Percentiles rank a stretch among this genome's conserved stretches.
Evolutionary conservation across 2,113 vertebrate species (phyloP).

Genomic region (Percina caprodes): DNA sequence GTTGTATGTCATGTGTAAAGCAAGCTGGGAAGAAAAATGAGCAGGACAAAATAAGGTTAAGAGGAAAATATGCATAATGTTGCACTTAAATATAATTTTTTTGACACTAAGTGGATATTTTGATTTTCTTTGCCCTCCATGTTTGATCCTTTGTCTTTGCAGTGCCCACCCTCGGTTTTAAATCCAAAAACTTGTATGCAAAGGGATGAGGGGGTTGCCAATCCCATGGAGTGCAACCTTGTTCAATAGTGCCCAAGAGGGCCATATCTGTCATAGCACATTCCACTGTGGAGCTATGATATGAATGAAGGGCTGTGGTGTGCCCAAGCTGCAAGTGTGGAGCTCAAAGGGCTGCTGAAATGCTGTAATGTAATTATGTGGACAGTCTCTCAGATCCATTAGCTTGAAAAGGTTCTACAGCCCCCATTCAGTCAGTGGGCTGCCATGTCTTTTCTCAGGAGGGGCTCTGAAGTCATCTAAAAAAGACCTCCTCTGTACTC

Average conservation of each 20-base stretch:
- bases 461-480: slow-evolving; percentile 80
- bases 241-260: slow-evolving; percentile 62
- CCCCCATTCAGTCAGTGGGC: slow-evolving; percentile 74
- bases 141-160: slow-evolving; percentile 78
- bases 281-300: slow-evolving; percentile 73
- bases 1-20: background rate
- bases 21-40: slow-evolving; percentile 1
- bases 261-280: slow-evolving; percentile 80
- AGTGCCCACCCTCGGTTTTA: slow-evolving; percentile 70
- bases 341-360: slow-evolving; percentile 74
- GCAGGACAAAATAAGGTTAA: slow-evolving; percentile 5
- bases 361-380: slow-evolving; percentile 83
- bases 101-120: slow-evolving; percentile 66
- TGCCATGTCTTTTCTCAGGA: slow-evolving; percentile 71
- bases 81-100: slow-evolving; percentile 33
- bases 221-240: slow-evolving; percentile 66
- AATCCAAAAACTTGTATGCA: slow-evolving; percentile 56
- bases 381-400: slow-evolving; percentile 80
- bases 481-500: slow-evolving; percentile 82
- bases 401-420: slow-evolving; percentile 73
- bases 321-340: slow-evolving; percentile 57
- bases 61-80: slow-evolving; percentile 22
- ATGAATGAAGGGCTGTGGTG: slow-evolving; percentile 75
- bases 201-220: slow-evolving; percentile 54
- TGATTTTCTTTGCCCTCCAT: slow-evolving; percentile 50